Conservation (phyloP, 2,797 vertebrate species). For the Clarias pachynema region DNA sequence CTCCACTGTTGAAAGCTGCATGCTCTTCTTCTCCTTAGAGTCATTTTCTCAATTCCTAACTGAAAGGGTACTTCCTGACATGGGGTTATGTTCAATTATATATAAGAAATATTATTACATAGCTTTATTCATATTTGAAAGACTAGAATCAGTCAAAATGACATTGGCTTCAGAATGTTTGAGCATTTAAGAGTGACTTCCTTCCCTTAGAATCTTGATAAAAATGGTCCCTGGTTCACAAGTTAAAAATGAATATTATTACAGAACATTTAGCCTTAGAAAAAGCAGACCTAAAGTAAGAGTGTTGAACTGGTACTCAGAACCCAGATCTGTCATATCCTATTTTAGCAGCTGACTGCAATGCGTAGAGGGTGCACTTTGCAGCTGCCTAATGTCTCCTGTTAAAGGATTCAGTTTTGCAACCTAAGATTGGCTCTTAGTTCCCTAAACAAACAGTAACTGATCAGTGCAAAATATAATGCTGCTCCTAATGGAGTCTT, state of each 20-base stretch:
- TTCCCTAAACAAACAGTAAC: slow-evolving; percentile 23
- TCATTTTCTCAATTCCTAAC: not conserved
- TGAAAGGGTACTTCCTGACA: not conserved
- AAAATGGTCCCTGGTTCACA: not conserved
- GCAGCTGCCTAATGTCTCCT: slow-evolving; percentile 32
- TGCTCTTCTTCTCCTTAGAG: not conserved
- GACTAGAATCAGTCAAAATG: not conserved
- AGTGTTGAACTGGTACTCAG: slow-evolving; percentile 17
- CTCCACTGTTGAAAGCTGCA: not conserved
- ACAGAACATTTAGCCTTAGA: slow-evolving; percentile 1
- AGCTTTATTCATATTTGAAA: not conserved
- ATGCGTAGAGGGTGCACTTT: slow-evolving; percentile 24
- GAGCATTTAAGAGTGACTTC: not conserved
- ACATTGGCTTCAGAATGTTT: not conserved
- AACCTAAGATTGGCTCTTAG: slow-evolving; percentile 18
- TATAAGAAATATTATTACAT: not conserved
- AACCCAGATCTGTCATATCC: slow-evolving; percentile 39
- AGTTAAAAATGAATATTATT: not conserved
- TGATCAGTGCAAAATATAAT: slow-evolving; percentile 24
- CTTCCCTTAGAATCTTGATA: not conserved
- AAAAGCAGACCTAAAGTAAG: slow-evolving; percentile 35
- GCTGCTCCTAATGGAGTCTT: slow-evolving; percentile 24
- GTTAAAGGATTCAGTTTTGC: slow-evolving; percentile 5
- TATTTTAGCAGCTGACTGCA: slow-evolving; percentile 40
- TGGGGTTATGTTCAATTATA: not conserved